A percentile compares a stretch with the other conserved stretches of the same genome.
These are phyloP conservation scores for Trichogramma dendrolimi DNA, from an alignment of 2,888 invertebrate genomes.

Conservation along the genomic window DNA sequence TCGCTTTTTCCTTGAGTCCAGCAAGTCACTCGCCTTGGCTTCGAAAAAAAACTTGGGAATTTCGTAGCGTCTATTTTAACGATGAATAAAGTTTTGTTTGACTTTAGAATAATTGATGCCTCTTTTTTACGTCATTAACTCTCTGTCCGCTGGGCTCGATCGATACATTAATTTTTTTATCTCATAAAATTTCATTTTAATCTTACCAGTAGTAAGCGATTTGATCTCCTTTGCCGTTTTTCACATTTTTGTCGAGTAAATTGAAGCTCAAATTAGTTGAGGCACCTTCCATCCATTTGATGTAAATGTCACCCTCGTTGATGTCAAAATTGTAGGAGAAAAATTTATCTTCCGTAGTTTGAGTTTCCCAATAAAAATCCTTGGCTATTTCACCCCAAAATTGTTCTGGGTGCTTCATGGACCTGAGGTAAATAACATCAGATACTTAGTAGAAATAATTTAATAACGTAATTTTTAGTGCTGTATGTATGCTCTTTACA, in stretches of 20 bases:
- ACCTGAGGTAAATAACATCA: conserved; percentile 49
- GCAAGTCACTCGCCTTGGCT: too few relatives aligned
- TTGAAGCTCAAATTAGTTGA: conserved; percentile 96
- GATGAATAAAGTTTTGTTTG: too few relatives aligned
- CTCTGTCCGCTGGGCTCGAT: too few relatives aligned
- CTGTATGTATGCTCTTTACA: too few relatives aligned
- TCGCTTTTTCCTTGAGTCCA: too few relatives aligned
- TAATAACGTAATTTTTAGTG: too few relatives aligned
- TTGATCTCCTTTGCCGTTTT: conserved; percentile 83
- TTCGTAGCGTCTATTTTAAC: too few relatives aligned
- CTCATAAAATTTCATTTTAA: too few relatives aligned
- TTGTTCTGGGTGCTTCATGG: conserved; percentile 79
- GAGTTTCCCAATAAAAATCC: conserved; percentile 89
- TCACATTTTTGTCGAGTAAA: conserved; percentile 85
- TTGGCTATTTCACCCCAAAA: conserved; percentile 94
- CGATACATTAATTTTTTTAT: too few relatives aligned
- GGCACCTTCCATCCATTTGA: conserved; percentile 94
- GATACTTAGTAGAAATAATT: background rate
- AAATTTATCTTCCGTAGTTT: conserved; percentile 70
- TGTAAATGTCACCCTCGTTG: conserved; percentile 80
- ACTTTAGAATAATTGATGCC: too few relatives aligned
- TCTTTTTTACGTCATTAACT: too few relatives aligned
- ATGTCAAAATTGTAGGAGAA: conserved; percentile 88
- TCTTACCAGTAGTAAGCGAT: conserved; percentile 93
- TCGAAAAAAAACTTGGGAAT: too few relatives aligned